Conservation (phyloP, 1,140 invertebrate genomes). For the Drosophila mauritiana region DNA sequence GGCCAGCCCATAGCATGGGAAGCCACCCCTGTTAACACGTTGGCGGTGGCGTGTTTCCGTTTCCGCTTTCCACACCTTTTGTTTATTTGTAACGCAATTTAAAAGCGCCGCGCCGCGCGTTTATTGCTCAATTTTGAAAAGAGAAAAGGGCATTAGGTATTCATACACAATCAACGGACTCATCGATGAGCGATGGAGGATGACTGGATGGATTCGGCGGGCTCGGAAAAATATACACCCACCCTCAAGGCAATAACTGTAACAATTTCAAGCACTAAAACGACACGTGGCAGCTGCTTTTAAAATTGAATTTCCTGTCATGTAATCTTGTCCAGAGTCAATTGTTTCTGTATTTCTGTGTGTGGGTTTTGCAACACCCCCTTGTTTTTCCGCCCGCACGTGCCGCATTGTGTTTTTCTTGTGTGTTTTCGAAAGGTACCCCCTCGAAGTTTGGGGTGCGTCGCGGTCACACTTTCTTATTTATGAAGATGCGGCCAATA, state of each 20-base stretch:
- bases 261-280: constrained; percentile 84
- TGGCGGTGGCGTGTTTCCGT: constrained; percentile 66
- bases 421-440: constrained; percentile 19
- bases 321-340: constrained; percentile 84
- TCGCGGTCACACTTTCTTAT: constrained; percentile 63
- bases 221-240: constrained; percentile 19
- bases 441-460: constrained; percentile 20
- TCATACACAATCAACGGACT: constrained; percentile 55
- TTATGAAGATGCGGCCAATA: constrained; percentile 79
- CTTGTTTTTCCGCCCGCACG: constrained; percentile 30
- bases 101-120: constrained; percentile 41
- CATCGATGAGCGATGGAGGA: constrained; percentile 46
- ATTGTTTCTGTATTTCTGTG: constrained; percentile 71
- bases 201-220: constrained; percentile 27
- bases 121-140: constrained; percentile 75
- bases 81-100: constrained; percentile 76
- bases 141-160: constrained; percentile 68
- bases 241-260: constrained; percentile 68
- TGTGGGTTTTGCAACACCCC: constrained; percentile 5
- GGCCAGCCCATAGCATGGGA: constrained; percentile 20
- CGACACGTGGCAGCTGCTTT: constrained; percentile 84
- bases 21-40: constrained; percentile 76
- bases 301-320: constrained; percentile 84
- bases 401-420: constrained; percentile 23
- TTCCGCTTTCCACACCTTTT: constrained; percentile 55